phyloP scores from a whole-genome alignment of 2,888 invertebrate species.

The Synanthedon formicaeformis region DNA sequence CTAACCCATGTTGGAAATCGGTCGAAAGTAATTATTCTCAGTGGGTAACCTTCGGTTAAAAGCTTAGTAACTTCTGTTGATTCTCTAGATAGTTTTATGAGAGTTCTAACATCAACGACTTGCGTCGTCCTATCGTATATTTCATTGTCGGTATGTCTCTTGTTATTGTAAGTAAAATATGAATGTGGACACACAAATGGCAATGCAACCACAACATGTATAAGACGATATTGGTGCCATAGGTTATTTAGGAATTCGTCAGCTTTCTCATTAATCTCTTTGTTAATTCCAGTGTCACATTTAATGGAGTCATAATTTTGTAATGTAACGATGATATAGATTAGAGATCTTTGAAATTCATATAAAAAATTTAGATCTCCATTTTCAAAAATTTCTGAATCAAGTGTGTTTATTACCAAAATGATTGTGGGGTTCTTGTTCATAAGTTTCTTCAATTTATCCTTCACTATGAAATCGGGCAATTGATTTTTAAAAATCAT shows the following conservation, averaged over 20 bases:
- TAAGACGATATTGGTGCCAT: constrained; percentile 24
- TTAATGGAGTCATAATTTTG: constrained; percentile 9
- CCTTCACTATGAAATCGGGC: not conserved
- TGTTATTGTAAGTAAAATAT: constrained; percentile 20
- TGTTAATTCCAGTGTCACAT: constrained; percentile 19
- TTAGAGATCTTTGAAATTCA: constrained; percentile 17
- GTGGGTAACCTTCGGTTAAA: constrained; percentile 25
- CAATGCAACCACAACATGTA: constrained; percentile 18
- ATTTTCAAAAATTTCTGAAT: constrained; percentile 10
- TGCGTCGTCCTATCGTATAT: constrained; percentile 29
- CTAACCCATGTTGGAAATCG: constrained; percentile 34
- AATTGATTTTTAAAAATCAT: not conserved
- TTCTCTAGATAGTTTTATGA: constrained; percentile 6
- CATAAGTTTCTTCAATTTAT: not conserved
- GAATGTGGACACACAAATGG: constrained; percentile 25
- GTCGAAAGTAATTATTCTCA: constrained; percentile 25
- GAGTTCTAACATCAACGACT: constrained; percentile 11
- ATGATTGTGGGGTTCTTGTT: constrained; percentile 12
- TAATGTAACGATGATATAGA: constrained; percentile 22
- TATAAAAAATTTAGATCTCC: constrained; percentile 6
- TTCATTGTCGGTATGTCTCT: constrained; percentile 9
- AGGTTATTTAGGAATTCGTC: constrained; percentile 25
- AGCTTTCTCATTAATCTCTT: constrained; percentile 9
- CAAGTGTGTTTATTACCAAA: constrained; percentile 13
- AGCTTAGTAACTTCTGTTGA: constrained; percentile 9